phyloP scores from a whole-genome alignment of 2,113 vertebrate species.

The Scomber colias region DNA sequence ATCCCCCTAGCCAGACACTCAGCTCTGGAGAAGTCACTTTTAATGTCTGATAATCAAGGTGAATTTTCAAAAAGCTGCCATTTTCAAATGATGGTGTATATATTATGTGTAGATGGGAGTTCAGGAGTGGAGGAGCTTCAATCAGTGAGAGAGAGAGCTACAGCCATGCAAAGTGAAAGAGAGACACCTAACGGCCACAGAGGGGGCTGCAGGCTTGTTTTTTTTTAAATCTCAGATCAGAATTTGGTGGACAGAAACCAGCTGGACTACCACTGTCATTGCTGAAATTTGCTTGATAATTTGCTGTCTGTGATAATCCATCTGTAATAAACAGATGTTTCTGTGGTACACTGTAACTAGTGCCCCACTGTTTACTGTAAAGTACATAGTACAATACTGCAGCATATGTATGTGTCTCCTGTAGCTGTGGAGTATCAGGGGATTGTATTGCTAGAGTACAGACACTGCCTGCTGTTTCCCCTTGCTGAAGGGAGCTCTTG shows the following conservation, averaged over 20 bases:
- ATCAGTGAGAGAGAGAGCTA: slow-evolving; percentile 67
- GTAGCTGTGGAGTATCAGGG: slow-evolving; percentile 32
- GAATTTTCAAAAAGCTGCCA: slow-evolving; percentile 96
- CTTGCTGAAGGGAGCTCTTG: slow-evolving; percentile 64
- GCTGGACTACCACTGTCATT: slow-evolving; percentile 56
- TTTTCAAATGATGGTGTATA: slow-evolving; percentile 94
- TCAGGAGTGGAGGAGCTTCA: slow-evolving; percentile 76
- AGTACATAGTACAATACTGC: slow-evolving; percentile 2
- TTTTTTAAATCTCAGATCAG: slow-evolving; percentile 4
- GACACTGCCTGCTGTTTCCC: slow-evolving; percentile 51
- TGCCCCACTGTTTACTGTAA: not conserved
- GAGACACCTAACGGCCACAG: slow-evolving; percentile 88
- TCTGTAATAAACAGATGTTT: slow-evolving; percentile 22
- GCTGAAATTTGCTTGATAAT: slow-evolving; percentile 39
- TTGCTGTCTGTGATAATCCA: slow-evolving; percentile 21
- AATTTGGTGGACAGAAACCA: slow-evolving; percentile 32
- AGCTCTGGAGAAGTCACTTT: slow-evolving; percentile 93
- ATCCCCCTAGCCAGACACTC: slow-evolving; percentile 94
- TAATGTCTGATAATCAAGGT: slow-evolving; percentile 97
- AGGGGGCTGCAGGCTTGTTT: slow-evolving; percentile 72
- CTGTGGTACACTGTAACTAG: not conserved
- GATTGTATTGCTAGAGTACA: slow-evolving; percentile 46
- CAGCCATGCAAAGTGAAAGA: slow-evolving; percentile 88
- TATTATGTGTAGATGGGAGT: slow-evolving; percentile 87
- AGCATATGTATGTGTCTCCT: slow-evolving; percentile 33